Percentiles rank a stretch among this genome's conserved stretches.
phyloP scores from a whole-genome alignment of 2,113 vertebrate species.

The Microtus oregoni region DNA sequence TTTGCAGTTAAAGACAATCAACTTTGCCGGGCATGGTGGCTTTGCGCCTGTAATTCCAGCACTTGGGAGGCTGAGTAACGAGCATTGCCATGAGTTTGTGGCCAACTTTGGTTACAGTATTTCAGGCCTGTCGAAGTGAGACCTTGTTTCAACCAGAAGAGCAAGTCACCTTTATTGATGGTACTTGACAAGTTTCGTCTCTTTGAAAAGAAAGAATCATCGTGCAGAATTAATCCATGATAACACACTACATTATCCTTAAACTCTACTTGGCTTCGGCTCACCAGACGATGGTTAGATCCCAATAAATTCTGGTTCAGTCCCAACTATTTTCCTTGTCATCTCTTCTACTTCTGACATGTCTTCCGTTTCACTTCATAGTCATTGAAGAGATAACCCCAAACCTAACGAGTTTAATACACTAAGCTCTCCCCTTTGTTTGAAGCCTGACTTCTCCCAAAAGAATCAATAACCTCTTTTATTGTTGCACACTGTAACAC shows the following conservation, averaged over 20 bases:
- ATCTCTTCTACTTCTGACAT: background rate
- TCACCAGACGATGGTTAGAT: background rate
- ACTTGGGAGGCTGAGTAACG: background rate
- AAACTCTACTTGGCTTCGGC: conserved; percentile 22
- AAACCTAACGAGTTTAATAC: conserved; percentile 19
- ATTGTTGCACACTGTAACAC: background rate
- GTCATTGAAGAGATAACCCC: background rate
- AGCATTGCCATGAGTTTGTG: background rate
- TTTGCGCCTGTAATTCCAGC: background rate
- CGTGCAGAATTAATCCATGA: background rate
- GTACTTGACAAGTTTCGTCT: background rate
- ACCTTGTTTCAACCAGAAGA: background rate
- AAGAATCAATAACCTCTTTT: background rate
- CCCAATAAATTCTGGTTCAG: background rate
- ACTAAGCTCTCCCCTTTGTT: background rate
- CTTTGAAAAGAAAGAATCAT: conserved; percentile 17
- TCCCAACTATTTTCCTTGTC: conserved; percentile 31
- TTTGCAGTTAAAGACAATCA: background rate
- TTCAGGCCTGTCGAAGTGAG: background rate
- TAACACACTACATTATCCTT: background rate
- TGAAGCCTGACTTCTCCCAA: background rate
- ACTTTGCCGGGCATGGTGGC: background rate
- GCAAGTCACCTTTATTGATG: conserved; percentile 34
- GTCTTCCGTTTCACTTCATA: conserved; percentile 2
- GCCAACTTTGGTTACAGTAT: background rate